A percentile compares a stretch with the other conserved stretches of the same genome.
These are phyloP conservation scores for Mamestra configurata DNA, from an alignment of 1,140 invertebrate genomes.

Conservation along the genomic window DNA sequence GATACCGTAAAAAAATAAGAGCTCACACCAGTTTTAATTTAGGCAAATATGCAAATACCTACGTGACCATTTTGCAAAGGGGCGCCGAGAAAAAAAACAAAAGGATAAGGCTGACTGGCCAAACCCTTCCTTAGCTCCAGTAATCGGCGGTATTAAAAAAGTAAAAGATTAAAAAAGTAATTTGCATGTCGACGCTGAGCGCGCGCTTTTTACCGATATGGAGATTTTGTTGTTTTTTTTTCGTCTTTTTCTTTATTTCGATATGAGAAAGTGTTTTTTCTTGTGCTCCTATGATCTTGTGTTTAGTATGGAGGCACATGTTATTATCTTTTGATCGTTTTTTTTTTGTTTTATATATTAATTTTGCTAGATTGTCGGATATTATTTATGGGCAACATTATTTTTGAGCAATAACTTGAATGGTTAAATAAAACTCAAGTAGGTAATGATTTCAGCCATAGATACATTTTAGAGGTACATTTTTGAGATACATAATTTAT, in stretches of 20 bases:
- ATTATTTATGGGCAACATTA: background rate
- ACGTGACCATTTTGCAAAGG: constrained; percentile 74
- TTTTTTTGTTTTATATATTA: constrained; percentile 1
- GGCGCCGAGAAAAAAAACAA: constrained; percentile 62
- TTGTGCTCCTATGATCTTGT: constrained; percentile 58
- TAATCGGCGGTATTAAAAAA: constrained; percentile 66
- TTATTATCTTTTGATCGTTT: constrained; percentile 32
- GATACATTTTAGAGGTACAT: too few species aligned
- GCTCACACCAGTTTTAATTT: constrained; percentile 66
- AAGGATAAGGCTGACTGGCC: constrained; percentile 57
- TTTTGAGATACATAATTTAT: too few species aligned
- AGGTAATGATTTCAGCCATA: too few species aligned
- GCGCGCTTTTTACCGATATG: constrained; percentile 70
- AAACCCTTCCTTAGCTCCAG: constrained; percentile 61
- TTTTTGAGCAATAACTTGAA: background rate
- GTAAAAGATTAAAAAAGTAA: constrained; percentile 61
- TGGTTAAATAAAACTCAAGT: too few species aligned
- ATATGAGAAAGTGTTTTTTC: constrained; percentile 71
- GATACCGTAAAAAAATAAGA: constrained; percentile 66
- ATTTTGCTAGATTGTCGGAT: background rate
- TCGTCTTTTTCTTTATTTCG: constrained; percentile 42
- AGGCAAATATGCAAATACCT: constrained; percentile 70
- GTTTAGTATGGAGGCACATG: background rate
- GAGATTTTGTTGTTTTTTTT: constrained; percentile 63
- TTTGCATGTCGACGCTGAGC: constrained; percentile 67